Conservation (phyloP, 1,140 invertebrate genomes). For the Musca vetustissima region DNA sequence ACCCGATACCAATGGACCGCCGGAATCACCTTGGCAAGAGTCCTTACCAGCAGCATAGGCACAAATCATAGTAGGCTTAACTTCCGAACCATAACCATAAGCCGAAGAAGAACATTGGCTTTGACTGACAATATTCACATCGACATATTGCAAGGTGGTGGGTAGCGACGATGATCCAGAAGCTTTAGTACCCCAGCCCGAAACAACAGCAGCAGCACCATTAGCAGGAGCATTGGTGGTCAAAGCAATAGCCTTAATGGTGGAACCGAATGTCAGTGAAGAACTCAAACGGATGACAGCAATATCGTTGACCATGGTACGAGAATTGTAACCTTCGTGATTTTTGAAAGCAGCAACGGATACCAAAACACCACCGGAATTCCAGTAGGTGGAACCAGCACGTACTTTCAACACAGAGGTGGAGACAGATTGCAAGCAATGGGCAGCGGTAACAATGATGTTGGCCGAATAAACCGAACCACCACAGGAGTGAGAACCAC, state of each 20-base stretch:
- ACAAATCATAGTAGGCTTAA: slow-evolving; percentile 53
- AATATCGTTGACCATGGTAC: slow-evolving; percentile 19
- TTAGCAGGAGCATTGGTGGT: not conserved
- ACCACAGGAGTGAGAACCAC: slow-evolving; percentile 57
- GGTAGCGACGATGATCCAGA: not conserved
- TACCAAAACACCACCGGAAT: slow-evolving; percentile 7
- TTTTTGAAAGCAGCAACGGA: slow-evolving; percentile 17
- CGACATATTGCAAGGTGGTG: slow-evolving; percentile 9
- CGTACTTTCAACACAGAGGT: slow-evolving; percentile 38
- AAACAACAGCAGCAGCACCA: slow-evolving; percentile 24
- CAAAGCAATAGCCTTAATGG: slow-evolving; percentile 3
- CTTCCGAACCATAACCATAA: slow-evolving; percentile 34
- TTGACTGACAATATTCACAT: slow-evolving; percentile 10
- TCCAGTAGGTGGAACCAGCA: slow-evolving; percentile 40
- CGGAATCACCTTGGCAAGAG: slow-evolving; percentile 55
- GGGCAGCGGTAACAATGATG: slow-evolving; percentile 63
- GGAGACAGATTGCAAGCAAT: slow-evolving; percentile 57
- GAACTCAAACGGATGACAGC: slow-evolving; percentile 5
- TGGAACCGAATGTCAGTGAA: not conserved
- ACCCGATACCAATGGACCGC: slow-evolving; percentile 56
- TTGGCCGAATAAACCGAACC: slow-evolving; percentile 59
- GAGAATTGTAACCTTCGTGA: slow-evolving; percentile 13
- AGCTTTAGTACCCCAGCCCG: slow-evolving; percentile 15
- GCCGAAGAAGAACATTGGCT: slow-evolving; percentile 32
- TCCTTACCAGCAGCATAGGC: slow-evolving; percentile 42